Evolutionary conservation across 2,113 vertebrate genomes (phyloP).

Genomic region (Ploceus nigricollis): DNA sequence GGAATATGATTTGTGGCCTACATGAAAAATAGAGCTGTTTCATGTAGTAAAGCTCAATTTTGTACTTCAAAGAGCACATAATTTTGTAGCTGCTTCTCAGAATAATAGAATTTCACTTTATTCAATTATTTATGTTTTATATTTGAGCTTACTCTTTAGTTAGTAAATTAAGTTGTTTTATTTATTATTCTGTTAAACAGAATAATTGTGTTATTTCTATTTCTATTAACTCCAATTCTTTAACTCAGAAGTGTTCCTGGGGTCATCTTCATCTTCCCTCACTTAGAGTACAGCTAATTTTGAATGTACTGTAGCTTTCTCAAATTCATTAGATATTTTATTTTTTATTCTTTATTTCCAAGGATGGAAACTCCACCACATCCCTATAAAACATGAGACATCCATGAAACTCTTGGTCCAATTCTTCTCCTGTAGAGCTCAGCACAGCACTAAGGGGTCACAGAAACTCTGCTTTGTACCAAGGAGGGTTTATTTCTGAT

Average conservation of each 20-base stretch:
- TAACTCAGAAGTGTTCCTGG: neutral
- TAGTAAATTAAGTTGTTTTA: neutral
- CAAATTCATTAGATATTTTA: neutral
- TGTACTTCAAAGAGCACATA: conserved; percentile 16
- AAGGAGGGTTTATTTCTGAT: neutral
- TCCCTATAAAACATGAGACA: neutral
- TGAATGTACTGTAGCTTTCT: neutral
- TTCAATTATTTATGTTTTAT: neutral
- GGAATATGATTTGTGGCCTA: neutral
- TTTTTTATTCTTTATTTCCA: neutral
- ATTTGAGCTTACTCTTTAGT: neutral
- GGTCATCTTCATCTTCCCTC: neutral
- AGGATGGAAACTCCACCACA: neutral
- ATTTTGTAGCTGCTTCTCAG: neutral
- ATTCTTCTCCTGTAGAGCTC: neutral
- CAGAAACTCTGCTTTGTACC: neutral
- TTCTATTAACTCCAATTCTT: neutral
- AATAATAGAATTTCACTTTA: neutral
- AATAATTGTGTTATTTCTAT: neutral
- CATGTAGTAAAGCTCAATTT: conserved; percentile 8
- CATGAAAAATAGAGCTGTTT: conserved; percentile 6
- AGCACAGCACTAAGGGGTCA: neutral
- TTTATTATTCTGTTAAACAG: neutral
- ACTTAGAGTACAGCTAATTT: neutral
- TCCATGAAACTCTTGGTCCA: neutral